A percentile compares a stretch with the other conserved stretches of the same genome.
phyloP scores from a whole-genome alignment of 2,113 vertebrate species.

The Lagenorhynchus albirostris region DNA sequence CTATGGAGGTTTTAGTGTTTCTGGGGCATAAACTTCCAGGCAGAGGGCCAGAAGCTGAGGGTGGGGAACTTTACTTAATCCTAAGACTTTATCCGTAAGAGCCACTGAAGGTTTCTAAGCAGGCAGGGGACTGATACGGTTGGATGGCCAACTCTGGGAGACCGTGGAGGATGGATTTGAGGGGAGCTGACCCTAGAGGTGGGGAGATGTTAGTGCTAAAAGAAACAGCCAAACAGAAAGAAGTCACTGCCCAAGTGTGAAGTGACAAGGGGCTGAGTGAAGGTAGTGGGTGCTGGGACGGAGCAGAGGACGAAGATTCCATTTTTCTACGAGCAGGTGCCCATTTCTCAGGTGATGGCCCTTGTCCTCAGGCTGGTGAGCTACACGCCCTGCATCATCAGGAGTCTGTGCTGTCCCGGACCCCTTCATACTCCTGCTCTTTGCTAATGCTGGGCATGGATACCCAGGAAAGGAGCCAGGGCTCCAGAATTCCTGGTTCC shows the following conservation, averaged over 20 bases:
- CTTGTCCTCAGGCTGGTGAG: background rate
- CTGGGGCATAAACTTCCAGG: background rate
- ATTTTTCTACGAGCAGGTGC: background rate
- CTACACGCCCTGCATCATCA: background rate
- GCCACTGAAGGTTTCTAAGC: background rate
- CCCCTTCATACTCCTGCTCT: background rate
- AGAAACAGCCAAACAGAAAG: background rate
- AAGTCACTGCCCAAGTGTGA: background rate
- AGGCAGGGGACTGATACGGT: too few relatives aligned
- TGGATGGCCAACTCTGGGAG: background rate
- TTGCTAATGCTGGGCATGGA: background rate
- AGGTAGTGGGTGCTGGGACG: background rate
- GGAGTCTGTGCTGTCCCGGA: background rate
- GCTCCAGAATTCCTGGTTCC: background rate
- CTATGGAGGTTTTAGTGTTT: background rate
- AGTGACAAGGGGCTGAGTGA: background rate
- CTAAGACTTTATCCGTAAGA: background rate
- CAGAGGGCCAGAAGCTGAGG: background rate
- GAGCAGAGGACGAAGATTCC: fast-evolving
- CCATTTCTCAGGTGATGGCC: background rate
- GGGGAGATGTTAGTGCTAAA: background rate
- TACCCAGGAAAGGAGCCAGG: background rate
- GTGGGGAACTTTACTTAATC: background rate
- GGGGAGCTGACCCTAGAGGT: background rate
- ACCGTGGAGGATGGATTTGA: background rate